phyloP scores from a whole-genome alignment of 2,888 invertebrate genomes.

The Pseudococcus longispinus region DNA sequence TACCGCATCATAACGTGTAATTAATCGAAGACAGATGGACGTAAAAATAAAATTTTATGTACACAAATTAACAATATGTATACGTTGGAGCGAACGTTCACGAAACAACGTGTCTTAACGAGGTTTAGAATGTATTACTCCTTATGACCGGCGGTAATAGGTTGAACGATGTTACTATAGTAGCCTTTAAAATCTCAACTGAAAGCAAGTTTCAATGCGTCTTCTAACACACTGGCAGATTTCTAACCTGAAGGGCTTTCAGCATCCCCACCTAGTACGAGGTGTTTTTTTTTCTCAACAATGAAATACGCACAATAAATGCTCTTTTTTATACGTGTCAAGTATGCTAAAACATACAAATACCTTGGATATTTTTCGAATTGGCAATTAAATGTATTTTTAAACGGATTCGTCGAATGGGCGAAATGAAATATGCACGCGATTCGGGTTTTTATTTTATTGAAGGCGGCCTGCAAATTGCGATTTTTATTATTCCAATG shows the following conservation, averaged over 20 bases:
- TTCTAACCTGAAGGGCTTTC: constrained; percentile 47
- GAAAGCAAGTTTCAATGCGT: constrained; percentile 50
- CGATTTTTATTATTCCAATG: neutral
- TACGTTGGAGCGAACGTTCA: neutral
- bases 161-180: constrained; percentile 20
- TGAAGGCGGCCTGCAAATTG: neutral
- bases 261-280: constrained; percentile 40
- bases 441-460: neutral
- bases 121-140: constrained; percentile 25
- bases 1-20: constrained; percentile 12
- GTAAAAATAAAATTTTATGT: neutral
- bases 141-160: constrained; percentile 34
- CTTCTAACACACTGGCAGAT: constrained; percentile 25
- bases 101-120: constrained; percentile 45
- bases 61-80: neutral
- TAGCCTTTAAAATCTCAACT: constrained; percentile 47
- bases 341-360: constrained; percentile 25
- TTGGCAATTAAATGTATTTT: constrained; percentile 43
- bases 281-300: constrained; percentile 25
- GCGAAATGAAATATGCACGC: neutral
- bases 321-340: constrained; percentile 39
- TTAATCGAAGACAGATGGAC: constrained; percentile 14
- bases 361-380: constrained; percentile 27
- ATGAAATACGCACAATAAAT: constrained; percentile 28
- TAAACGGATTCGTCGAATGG: neutral